phyloP scores from a whole-genome alignment of 2,888 invertebrate species.

The Eupithecia vulgata region DNA sequence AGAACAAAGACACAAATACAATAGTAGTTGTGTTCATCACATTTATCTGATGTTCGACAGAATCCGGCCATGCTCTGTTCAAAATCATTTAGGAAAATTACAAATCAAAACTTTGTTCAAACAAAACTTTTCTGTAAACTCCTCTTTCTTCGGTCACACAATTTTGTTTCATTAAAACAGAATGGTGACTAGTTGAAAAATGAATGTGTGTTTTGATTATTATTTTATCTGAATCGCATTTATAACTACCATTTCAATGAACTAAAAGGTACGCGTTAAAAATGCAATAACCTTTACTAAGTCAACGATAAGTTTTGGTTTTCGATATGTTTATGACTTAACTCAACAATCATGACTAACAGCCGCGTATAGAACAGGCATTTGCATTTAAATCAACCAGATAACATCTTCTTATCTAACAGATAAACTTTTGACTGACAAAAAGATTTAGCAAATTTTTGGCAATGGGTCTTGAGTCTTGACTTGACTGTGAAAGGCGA shows the following conservation, averaged over 20 bases:
- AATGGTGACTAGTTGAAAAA: constrained; percentile 25
- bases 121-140: constrained; percentile 13
- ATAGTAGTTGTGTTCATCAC: constrained; percentile 5
- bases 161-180: constrained; percentile 43
- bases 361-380: neutral
- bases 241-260: no score
- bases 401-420: neutral
- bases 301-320: neutral
- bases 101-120: neutral
- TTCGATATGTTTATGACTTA: neutral
- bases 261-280: neutral
- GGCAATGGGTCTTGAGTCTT: no score
- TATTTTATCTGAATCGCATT: neutral
- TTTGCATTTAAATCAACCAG: neutral
- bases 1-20: constrained; percentile 47
- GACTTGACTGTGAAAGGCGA: neutral
- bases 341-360: neutral
- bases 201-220: neutral
- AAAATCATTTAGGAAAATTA: constrained; percentile 1
- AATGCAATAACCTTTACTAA: no score
- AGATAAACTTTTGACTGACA: neutral
- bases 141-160: constrained; percentile 38
- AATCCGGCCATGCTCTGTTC: neutral
- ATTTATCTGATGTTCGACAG: constrained; percentile 2
- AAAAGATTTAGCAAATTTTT: neutral